phyloP scores from a whole-genome alignment of 2,888 invertebrate species.

The Eretmocerus hayati region DNA sequence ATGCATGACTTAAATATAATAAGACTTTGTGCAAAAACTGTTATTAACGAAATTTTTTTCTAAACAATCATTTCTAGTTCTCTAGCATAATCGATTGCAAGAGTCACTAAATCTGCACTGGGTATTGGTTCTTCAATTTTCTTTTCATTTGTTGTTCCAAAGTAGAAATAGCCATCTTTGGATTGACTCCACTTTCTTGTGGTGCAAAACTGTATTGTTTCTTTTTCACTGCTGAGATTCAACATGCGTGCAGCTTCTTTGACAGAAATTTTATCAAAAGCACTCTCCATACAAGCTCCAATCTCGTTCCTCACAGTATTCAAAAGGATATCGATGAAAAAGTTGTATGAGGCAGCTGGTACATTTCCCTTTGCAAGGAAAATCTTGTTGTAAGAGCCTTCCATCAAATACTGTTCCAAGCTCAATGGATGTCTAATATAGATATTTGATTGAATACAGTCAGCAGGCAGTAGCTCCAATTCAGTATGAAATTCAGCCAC shows the following conservation, averaged over 20 bases:
- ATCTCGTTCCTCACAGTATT: conserved; percentile 96
- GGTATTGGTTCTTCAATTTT: conserved; percentile 75
- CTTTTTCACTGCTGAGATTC: conserved; percentile 71
- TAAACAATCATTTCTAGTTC: conserved; percentile 99
- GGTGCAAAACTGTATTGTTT: conserved; percentile 71
- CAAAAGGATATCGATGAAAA: conserved; percentile 92
- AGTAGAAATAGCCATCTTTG: conserved; percentile 73
- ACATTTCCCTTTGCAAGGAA: conserved; percentile 76
- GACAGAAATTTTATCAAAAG: conserved; percentile 83
- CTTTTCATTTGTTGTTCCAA: conserved; percentile 67
- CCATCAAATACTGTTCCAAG: conserved; percentile 97
- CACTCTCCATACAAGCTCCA: conserved; percentile 92
- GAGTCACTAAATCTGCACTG: conserved; percentile 82
- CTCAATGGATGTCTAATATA: conserved; percentile 93
- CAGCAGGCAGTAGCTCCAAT: conserved; percentile 84
- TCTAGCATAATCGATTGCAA: conserved; percentile 92
- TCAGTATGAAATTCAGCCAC: conserved; percentile 99
- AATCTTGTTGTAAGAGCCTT: conserved; percentile 97
- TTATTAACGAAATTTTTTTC: conserved; percentile 31
- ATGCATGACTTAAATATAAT: too few species aligned
- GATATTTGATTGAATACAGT: conserved; percentile 85
- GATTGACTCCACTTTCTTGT: conserved; percentile 82
- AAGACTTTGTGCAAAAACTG: too few species aligned
- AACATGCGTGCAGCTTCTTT: conserved; percentile 84
- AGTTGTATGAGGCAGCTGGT: conserved; percentile 90